phyloP scores from a whole-genome alignment of 2,797 vertebrate genomes.

The Pantherophis vulpinus region DNA sequence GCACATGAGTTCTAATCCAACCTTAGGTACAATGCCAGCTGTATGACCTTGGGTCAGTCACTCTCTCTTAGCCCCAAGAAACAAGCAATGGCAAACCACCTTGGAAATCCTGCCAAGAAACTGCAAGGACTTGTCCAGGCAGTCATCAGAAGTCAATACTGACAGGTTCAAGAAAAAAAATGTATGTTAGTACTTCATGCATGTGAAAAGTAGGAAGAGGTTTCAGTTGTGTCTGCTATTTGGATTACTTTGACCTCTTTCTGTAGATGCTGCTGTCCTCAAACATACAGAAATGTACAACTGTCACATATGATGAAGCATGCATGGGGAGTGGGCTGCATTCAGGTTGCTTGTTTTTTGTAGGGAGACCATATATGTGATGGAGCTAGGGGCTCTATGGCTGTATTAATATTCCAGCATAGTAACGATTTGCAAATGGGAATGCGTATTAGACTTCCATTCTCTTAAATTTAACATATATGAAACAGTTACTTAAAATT shows the following conservation, averaged over 20 bases:
- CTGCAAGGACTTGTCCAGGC: neutral
- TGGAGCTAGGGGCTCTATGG: neutral
- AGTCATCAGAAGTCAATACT: neutral
- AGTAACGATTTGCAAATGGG: neutral
- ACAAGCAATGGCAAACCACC: neutral
- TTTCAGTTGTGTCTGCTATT: neutral
- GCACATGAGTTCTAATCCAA: neutral
- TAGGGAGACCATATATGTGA: neutral
- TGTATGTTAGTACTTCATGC: neutral
- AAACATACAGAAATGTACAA: neutral
- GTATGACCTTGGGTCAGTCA: neutral
- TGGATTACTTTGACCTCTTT: neutral
- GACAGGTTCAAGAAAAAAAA: neutral
- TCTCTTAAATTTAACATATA: neutral
- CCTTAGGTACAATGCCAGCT: neutral
- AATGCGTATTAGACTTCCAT: neutral
- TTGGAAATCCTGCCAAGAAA: neutral
- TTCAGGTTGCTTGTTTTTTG: neutral
- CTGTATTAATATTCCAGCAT: neutral
- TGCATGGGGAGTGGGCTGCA: too few species aligned
- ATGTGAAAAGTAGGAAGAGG: neutral
- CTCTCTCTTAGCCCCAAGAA: neutral
- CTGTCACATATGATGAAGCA: neutral
- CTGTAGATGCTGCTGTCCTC: neutral
- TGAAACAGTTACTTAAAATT: neutral